Evolutionary conservation across 2,888 invertebrate species (phyloP), one percentile per base, ranked within the genome.

Genomic region (Trissolcus japonicus): DNA sequence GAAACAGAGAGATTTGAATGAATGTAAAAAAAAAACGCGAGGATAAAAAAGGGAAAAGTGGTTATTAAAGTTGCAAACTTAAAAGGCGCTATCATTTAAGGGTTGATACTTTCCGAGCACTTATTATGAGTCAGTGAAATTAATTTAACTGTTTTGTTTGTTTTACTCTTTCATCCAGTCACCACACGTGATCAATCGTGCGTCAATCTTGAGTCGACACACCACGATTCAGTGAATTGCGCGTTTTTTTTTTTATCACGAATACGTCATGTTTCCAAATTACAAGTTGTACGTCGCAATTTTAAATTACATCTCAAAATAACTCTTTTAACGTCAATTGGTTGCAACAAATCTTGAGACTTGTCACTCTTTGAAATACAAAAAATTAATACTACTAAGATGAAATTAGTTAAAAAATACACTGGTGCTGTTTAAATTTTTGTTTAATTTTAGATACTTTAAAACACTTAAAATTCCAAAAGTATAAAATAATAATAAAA

Each of bases 61-160:
- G 35, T 35, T 35, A 35, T 35, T 35, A 35, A 35, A 35, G 35
- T 35, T 35, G 35, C 1, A 35, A 35, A 35, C 35, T 35, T 35
- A 35, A 35, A 35, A 35, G 35, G 35, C 25, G 25, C 6, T 2
- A 25, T 25, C 25, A 25, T 25, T 6, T 25, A 0, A 25, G 35
- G 35, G 35, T 35, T 35, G 35, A 7, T 35, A 35, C 9, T 35
- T 11, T 35, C 9, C 35, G 9, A 35, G 35, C 35, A 11, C 11
- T 35, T 9, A 35, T 35, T 35, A 35, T 85, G 84, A 84, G 60
- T 85, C 84, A 83, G 51, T 21, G 72, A 74, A 80, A 82, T 83
- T 83, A 82, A 81, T 82, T 75, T 59, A 73, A 55, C 78, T 46
- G 71, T 25, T 25, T 4, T 7, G 35, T 35, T 35, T 11, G 7